Percentiles rank a stretch among this genome's conserved stretches.
These are phyloP conservation scores for Falco novaeseelandiae DNA, from an alignment of 2,797 vertebrate genomes.

Conservation along the genomic window DNA sequence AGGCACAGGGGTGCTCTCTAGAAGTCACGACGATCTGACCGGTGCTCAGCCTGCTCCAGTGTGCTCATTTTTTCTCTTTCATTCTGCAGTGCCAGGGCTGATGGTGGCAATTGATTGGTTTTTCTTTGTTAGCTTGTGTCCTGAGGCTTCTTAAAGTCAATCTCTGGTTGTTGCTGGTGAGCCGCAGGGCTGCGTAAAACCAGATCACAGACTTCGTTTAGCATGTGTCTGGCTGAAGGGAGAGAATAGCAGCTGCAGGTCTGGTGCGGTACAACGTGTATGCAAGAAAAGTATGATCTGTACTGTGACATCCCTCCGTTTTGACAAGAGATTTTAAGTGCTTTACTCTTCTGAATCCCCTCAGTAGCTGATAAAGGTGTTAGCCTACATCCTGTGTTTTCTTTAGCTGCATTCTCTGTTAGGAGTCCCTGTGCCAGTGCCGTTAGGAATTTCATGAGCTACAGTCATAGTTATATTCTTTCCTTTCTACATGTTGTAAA, in stretches of 20 bases:
- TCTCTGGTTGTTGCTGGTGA: neutral
- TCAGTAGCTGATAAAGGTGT: neutral
- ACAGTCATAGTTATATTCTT: neutral
- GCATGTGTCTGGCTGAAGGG: neutral
- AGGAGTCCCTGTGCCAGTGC: neutral
- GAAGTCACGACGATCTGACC: neutral
- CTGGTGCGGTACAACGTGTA: neutral
- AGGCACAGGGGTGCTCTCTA: neutral
- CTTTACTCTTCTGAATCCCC: neutral
- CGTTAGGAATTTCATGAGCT: neutral
- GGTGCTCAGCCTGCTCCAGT: neutral
- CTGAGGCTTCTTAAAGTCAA: neutral
- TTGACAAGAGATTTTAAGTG: neutral
- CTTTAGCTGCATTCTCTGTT: neutral
- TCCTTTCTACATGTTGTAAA: neutral
- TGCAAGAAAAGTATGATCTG: neutral
- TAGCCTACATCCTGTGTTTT: neutral
- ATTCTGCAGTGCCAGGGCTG: neutral
- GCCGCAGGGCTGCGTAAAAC: neutral
- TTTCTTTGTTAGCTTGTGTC: neutral
- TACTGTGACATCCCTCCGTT: neutral
- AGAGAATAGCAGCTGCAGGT: neutral
- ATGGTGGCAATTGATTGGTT: neutral
- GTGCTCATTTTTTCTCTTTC: neutral
- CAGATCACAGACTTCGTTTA: fast-evolving